Conservation (phyloP, 2,113 vertebrate species). For the Cochlearius cochlearius region DNA sequence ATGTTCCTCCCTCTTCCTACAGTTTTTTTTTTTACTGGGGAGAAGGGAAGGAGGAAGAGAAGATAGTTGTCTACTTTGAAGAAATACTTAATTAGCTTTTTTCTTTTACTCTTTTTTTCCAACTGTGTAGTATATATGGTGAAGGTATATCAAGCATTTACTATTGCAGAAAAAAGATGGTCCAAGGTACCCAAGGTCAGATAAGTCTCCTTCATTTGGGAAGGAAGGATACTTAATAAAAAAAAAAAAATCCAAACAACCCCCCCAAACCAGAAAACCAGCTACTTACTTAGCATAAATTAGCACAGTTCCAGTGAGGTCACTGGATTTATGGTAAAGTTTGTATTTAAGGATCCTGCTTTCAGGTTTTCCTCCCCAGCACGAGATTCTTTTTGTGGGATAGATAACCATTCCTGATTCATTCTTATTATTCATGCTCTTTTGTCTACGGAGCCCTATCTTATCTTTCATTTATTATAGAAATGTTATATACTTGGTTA, state of each 20-base stretch:
- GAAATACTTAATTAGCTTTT: not conserved
- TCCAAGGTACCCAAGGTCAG: not conserved
- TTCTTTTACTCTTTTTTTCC: not conserved
- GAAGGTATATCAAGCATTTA: not conserved
- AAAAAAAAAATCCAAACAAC: not conserved
- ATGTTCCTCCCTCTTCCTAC: not conserved
- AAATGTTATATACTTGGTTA: not conserved
- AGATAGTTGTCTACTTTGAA: not conserved
- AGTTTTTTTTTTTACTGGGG: not conserved
- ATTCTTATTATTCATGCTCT: not conserved
- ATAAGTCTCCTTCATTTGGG: not conserved
- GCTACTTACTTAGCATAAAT: not conserved
- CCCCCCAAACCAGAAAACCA: not conserved
- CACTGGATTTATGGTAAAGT: not conserved
- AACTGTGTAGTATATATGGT: accelerated
- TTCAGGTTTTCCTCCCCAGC: not conserved
- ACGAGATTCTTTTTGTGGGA: not conserved
- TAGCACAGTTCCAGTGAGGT: not conserved
- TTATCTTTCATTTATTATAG: not conserved
- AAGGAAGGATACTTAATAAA: not conserved
- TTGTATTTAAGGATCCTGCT: not conserved
- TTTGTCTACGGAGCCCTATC: not conserved
- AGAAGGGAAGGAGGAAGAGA: not conserved
- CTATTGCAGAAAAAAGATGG: not conserved
- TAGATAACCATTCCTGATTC: not conserved